Evolutionary conservation across 2,888 invertebrate species (phyloP), one percentile per base, ranked within the genome.

Genomic region (Phyto melanocephala): DNA sequence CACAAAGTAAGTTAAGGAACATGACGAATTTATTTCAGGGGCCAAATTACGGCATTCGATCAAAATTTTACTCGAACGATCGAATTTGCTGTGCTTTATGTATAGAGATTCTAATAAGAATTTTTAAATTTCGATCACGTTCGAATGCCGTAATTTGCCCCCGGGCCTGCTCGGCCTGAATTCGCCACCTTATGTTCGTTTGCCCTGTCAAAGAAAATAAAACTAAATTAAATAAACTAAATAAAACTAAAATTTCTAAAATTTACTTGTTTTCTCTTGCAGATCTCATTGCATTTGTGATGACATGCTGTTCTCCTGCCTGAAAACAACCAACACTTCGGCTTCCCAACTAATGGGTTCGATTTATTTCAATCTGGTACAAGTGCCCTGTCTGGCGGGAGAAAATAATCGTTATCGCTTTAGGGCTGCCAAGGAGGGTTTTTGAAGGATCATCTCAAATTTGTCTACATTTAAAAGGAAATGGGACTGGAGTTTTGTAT

Each of bases 271-370:
- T 54, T 28, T 11, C 58, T 35, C 20, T 89, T 90, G 2, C 87
- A 94, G 94, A 90, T 97, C 97, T 0, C 97, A 97, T 90, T 98
- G 98, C 91, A 92, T 93, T 65, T 98, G 98, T 91, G 98, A 98
- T 90, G 95, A 95, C 86, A 93, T 94, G 92, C 93, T 98, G 65
- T 95, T 94, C 90, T 93, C 94, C 22, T 98, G 98, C 90, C 93
- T 98, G 81, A 96, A 96, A 90, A 91, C 92, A 68, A 94, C 95
- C 35, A 93, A 94, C 86, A 94, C 95, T 28, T 94, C 95, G 50
- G 94, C 95, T 7, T 95, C 96, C 0, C 93, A 93, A 80, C 90
- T 92, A 3, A 95, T 97, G 94, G 97, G 96, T 50, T 95, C 95
- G 87, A 94, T 97, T 83, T 97, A 96, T 90, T 97, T 97, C 90